Conservation (phyloP, 2,113 vertebrate genomes). For the Nibea coibor region DNA sequence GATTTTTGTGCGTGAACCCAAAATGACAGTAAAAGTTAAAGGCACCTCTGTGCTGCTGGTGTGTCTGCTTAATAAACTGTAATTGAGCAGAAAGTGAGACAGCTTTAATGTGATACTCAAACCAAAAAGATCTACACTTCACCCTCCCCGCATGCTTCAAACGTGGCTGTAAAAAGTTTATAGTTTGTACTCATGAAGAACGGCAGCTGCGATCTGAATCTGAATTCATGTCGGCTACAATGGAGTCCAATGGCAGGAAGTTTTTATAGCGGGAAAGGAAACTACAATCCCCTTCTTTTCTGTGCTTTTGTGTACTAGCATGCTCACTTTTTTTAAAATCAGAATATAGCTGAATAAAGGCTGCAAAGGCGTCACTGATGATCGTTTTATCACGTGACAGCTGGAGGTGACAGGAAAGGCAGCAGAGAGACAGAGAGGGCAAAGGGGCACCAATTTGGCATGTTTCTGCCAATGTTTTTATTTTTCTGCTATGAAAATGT, state of each 20-base stretch:
- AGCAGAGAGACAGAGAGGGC: too few species aligned
- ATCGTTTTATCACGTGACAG: conserved; percentile 26
- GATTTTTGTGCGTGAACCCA: conserved; percentile 9
- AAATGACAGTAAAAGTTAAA: conserved; percentile 31
- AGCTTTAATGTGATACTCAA: conserved; percentile 17
- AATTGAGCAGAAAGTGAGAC: neutral
- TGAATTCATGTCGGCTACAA: neutral
- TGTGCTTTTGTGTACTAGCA: neutral
- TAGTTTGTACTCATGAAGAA: neutral
- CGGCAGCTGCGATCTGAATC: neutral
- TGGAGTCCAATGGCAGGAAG: neutral
- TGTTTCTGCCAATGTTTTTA: neutral
- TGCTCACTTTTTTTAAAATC: neutral
- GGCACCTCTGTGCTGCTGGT: neutral
- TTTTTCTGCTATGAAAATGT: neutral
- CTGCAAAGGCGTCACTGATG: neutral
- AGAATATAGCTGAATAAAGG: neutral
- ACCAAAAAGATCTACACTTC: neutral
- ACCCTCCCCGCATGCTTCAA: neutral
- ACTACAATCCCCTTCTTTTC: neutral
- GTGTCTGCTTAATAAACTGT: conserved; percentile 5
- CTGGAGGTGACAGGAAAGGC: too few species aligned
- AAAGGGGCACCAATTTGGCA: neutral
- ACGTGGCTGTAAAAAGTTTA: conserved; percentile 10
- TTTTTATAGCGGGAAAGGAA: neutral